Conservation (phyloP, 23 tunicate genomes). For the Aplidium turbinatum region DNA sequence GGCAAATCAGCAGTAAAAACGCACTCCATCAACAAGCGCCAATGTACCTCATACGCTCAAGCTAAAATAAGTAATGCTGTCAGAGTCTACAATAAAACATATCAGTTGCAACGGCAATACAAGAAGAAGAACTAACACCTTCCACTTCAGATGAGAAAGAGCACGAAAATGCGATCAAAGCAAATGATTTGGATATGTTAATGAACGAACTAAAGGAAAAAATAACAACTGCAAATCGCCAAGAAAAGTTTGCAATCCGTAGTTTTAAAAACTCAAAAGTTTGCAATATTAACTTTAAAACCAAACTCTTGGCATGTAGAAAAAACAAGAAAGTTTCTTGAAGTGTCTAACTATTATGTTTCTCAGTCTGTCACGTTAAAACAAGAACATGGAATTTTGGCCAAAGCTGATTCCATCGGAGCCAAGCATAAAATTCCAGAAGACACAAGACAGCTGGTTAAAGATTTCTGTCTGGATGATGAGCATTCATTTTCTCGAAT, state of each 20-base stretch:
- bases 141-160: too few species aligned
- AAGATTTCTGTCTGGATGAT: neutral
- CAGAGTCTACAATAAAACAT: too few species aligned
- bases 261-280: too few species aligned
- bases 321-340: neutral
- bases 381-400: slow-evolving; percentile 16
- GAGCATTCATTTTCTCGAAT: neutral
- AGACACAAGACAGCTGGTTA: neutral
- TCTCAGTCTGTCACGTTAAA: neutral
- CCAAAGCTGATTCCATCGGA: neutral
- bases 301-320: neutral
- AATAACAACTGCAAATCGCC: neutral
- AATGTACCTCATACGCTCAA: too few species aligned
- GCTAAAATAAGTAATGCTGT: too few species aligned
- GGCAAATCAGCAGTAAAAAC: too few species aligned
- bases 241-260: slow-evolving; percentile 20
- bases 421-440: neutral
- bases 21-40: too few species aligned
- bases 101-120: too few species aligned
- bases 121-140: too few species aligned
- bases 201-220: slow-evolving; percentile 11
- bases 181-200: slow-evolving; percentile 24
- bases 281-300: slow-evolving; percentile 7
- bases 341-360: neutral
- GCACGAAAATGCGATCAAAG: too few species aligned